Evolutionary conservation across 1,140 invertebrate species (phyloP), one percentile per base, ranked within the genome.

Genomic region (Dendrolimus punctatus): DNA sequence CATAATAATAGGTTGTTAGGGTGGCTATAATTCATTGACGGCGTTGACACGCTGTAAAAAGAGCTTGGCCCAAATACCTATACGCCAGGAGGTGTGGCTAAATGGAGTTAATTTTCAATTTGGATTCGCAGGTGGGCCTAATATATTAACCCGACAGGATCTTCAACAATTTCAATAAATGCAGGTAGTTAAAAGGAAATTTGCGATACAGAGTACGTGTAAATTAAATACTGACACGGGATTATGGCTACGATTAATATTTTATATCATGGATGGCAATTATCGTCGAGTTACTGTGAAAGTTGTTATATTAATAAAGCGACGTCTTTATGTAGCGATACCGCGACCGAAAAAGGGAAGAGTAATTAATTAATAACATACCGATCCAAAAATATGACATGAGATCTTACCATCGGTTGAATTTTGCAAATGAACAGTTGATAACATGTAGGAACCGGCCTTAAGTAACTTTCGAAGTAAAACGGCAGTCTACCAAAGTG

Each of bases 21-120:
- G 71, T 59, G 62, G 66, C 64, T 67, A 81, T 83, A 82, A 77
- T 71, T 85, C 77, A 85, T 76, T 58, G 72, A 62, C 67, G 60
- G 79, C 80, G 83, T 80, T 82, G 83, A 86, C 79, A 80, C 62
- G 77, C 72, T 68, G 49, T 61, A 71, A 76, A 73, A 76, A 69
- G 57, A 63, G 66, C 57, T 58, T 58, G 45, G 56, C 64, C 60
- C 64, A 71, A 74, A 72, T 69, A 68, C 58, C 56, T 46, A 58
- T 71, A 53, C 71, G 68, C 73, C 74, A 67, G 67, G 68, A 76
- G 76, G 73, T 71, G 72, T 75, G 66, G 74, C 67, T 75, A 69
- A 74, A 74, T 72, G 74, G 77, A 73, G 76, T 78, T 76, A 81
- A 83, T 79, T 80, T 85, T 82, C 77, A 82, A 82, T 85, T 73